phyloP scores from a whole-genome alignment of 2,797 vertebrate genomes.

The Chaunax sp. region DNA sequence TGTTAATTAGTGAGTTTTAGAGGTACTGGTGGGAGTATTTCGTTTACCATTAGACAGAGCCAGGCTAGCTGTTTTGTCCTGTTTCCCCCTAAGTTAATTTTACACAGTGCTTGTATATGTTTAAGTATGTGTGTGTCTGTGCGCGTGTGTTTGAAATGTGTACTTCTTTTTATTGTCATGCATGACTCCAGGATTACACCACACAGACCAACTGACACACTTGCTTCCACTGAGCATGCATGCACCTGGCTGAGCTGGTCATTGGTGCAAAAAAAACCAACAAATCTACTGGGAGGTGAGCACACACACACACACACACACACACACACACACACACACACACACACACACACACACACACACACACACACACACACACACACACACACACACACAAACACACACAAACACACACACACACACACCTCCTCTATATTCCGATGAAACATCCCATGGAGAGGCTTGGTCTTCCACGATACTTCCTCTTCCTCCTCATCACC shows the following conservation, averaged over 20 bases:
- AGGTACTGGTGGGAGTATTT: not conserved
- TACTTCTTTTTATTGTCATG: slow-evolving; percentile 20
- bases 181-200: slow-evolving; percentile 44
- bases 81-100: not conserved
- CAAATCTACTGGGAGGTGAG: too few species aligned
- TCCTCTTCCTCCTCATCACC: too few species aligned
- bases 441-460: too few species aligned
- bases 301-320: slow-evolving; percentile 49
- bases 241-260: slow-evolving; percentile 69
- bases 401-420: too few species aligned
- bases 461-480: too few species aligned
- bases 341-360: not conserved
- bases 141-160: not conserved
- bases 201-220: slow-evolving; percentile 15
- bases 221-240: slow-evolving; percentile 32
- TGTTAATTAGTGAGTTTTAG: not conserved
- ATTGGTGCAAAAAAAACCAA: slow-evolving; percentile 67
- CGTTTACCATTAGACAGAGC: not conserved
- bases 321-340: slow-evolving; percentile 41
- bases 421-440: too few species aligned
- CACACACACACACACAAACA: too few species aligned
- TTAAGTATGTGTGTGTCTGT: not conserved
- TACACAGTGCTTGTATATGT: not conserved
- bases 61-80: too few species aligned
- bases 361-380: too few species aligned